Evolutionary conservation across 2,888 invertebrate genomes (phyloP).

Genomic region (Endomychus coccineus): DNA sequence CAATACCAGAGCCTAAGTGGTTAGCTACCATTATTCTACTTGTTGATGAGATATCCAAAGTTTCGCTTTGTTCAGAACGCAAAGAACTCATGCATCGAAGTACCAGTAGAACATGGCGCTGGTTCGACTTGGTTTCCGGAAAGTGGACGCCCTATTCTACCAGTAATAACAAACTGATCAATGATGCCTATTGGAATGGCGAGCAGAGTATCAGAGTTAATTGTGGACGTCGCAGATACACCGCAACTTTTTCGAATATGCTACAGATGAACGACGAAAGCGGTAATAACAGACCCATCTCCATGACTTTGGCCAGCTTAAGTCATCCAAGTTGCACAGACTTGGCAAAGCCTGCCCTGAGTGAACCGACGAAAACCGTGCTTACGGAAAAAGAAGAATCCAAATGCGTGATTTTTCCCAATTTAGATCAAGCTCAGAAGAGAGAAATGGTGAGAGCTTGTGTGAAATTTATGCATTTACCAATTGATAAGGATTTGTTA

Average conservation of each 20-base stretch:
- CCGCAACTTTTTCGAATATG: constrained; percentile 72
- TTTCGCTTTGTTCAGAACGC: constrained; percentile 60
- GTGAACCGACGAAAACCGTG: constrained; percentile 31
- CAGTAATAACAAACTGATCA: constrained; percentile 65
- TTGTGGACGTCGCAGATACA: constrained; percentile 66
- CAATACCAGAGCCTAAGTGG: constrained; percentile 59
- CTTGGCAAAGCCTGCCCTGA: constrained; percentile 25
- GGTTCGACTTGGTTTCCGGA: constrained; percentile 75
- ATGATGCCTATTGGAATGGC: constrained; percentile 69
- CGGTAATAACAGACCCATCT: constrained; percentile 72
- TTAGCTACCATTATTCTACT: constrained; percentile 65
- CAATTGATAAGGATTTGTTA: constrained; percentile 68
- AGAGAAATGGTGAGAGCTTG: constrained; percentile 47
- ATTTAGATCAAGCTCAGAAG: constrained; percentile 32
- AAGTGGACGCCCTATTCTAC: constrained; percentile 71
- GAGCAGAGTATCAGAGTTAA: constrained; percentile 62
- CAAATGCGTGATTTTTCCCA: constrained; percentile 37
- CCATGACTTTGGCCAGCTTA: constrained; percentile 51
- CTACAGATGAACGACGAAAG: constrained; percentile 78
- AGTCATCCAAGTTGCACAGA: constrained; percentile 32
- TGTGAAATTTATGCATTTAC: constrained; percentile 60
- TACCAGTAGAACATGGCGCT: constrained; percentile 63
- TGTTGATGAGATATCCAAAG: constrained; percentile 70
- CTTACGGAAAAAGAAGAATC: constrained; percentile 37
- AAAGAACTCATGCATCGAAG: constrained; percentile 56